Percentiles rank a stretch among this genome's conserved stretches.
Conservation (phyloP, 2,113 vertebrate genomes). For the Antechinus flavipes region DNA sequence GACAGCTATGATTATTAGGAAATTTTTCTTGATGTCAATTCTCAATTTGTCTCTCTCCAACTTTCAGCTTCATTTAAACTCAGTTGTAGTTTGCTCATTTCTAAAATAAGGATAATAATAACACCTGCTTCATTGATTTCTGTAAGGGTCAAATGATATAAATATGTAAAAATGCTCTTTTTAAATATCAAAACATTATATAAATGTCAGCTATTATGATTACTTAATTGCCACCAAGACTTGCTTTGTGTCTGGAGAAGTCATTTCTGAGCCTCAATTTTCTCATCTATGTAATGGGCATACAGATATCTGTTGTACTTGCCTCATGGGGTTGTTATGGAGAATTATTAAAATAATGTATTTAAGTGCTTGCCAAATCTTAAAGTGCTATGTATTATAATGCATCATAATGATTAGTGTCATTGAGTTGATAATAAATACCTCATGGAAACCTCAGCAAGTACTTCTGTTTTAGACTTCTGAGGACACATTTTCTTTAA, state of each 20-base stretch:
- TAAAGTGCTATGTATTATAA: background rate
- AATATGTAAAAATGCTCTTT: background rate
- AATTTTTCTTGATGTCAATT: background rate
- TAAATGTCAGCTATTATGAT: background rate
- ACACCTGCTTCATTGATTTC: background rate
- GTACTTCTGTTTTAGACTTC: background rate
- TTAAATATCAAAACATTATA: background rate
- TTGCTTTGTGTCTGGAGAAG: background rate
- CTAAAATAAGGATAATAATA: background rate
- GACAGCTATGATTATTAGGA: background rate
- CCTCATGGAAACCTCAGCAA: background rate
- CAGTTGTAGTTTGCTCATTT: background rate
- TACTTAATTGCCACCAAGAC: background rate
- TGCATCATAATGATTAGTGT: background rate
- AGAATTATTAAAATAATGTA: background rate
- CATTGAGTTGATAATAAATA: background rate
- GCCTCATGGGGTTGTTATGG: background rate
- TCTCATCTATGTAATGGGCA: background rate
- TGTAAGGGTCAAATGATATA: background rate
- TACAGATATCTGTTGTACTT: background rate
- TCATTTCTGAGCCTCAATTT: background rate
- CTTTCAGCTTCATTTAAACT: background rate
- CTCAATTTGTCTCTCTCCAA: background rate
- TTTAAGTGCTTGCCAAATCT: background rate
- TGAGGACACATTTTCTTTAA: background rate